phyloP scores from a whole-genome alignment of 2,888 invertebrate genomes.

The Callinectes sapidus region DNA sequence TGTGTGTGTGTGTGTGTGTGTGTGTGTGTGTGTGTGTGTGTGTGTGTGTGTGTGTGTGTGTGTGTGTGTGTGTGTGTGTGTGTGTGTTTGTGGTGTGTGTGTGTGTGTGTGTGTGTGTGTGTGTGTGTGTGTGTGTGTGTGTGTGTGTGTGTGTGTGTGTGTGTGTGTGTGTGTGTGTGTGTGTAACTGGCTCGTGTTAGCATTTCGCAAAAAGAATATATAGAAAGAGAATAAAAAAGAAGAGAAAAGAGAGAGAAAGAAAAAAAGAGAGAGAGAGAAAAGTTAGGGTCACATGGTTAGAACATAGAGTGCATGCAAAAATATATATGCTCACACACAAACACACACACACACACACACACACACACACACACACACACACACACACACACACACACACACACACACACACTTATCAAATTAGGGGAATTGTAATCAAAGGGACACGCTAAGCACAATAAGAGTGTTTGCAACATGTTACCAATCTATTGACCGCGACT shows the following conservation, averaged over 20 bases:
- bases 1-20: too few species aligned
- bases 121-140: constrained; percentile 1
- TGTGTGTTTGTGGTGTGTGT: too few species aligned
- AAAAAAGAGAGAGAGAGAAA: too few species aligned
- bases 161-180: background rate
- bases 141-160: background rate
- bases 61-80: too few species aligned
- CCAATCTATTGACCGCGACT: too few species aligned
- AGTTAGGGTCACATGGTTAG: background rate
- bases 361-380: background rate
- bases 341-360: background rate
- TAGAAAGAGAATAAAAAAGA: background rate
- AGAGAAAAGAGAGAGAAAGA: background rate
- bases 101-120: background rate
- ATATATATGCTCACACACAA: too few species aligned
- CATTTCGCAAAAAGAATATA: background rate
- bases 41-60: too few species aligned
- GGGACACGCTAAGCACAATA: too few species aligned
- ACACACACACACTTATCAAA: background rate
- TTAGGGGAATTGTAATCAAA: too few species aligned
- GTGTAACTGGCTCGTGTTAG: background rate
- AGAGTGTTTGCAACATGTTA: too few species aligned
- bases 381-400: background rate
- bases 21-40: too few species aligned
- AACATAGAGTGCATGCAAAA: background rate